Base-by-base conservation (phyloP, 2,888 invertebrate species). In the Aphodius sticticus region DNA sequence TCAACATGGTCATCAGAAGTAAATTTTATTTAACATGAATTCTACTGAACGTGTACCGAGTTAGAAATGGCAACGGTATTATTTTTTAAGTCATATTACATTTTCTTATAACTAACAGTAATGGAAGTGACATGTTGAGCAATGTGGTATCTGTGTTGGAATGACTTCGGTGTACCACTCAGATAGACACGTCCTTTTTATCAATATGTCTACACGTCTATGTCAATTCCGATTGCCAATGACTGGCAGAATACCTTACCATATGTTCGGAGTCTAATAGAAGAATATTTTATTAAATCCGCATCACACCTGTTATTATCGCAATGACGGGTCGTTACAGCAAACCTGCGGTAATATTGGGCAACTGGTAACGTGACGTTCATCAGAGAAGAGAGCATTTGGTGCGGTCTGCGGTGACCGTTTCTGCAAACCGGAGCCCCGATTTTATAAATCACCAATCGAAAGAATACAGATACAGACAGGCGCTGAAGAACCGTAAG, bases 401-500 rank as follows among this genome's bases (percentile, higher is more conserved):
- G 53, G 53, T 53, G 12, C 53, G 53, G 53, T 53, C 12, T 53
- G 53, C 53, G 53, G 2, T 53, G 12, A 53, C 53, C 53, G 12
- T 53, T 53, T 12, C 53, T 53, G 53, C 53, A 53, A 53, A 7
- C 53, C 53, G 12, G 53, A 53, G 53, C 9, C 12, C 53, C 53
- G 12, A 53, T 53, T 53, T 53, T 53, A 53, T 53, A 53, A 53
- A 53, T 53, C 53, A 53, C 53, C 53, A 53, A 53, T 53, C 53
- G 53, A 53, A 53, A 53, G 53, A 53, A 53, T 53, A 53, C 53
- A 53, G 53, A 53, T 53, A 53, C 53, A 53, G 53, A 53, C 53
- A 53, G 69, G 76, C 76, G 38, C 76, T 16, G 53, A 26, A 69
- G 26, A 76, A 76, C 36, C 76, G 76, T 16, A 76, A 76, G 76